A percentile compares a stretch with the other conserved stretches of the same genome.
These are phyloP conservation scores for Atethmia centrago DNA, from an alignment of 2,888 invertebrate genomes.

Conservation along the genomic window DNA sequence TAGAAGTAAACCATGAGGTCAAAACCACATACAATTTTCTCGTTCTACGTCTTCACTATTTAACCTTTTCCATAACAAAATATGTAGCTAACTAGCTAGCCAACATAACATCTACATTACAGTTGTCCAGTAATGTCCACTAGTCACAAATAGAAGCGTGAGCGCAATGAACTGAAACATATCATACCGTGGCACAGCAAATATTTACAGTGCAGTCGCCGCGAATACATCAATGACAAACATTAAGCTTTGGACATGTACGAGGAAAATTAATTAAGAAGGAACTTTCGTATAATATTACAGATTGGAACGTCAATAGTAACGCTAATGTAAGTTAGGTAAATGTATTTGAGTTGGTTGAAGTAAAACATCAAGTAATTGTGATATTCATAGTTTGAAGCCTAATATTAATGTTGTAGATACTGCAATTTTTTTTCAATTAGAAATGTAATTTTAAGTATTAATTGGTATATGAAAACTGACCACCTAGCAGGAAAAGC, in stretches of 20 bases:
- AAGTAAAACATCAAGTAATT: conserved; percentile 8
- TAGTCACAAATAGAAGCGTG: conserved; percentile 82
- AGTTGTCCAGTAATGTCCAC: conserved; percentile 73
- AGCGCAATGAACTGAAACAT: conserved; percentile 83
- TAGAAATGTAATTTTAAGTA: not conserved
- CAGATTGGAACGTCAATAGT: conserved; percentile 34
- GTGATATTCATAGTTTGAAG: not conserved
- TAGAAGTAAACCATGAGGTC: not conserved
- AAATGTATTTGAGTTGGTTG: not conserved
- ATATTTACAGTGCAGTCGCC: conserved; percentile 81
- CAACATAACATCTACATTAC: conserved; percentile 65
- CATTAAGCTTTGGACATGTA: conserved; percentile 60
- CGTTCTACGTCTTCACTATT: conserved; percentile 23
- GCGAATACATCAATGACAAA: conserved; percentile 82
- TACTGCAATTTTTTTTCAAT: not conserved
- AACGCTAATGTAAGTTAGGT: conserved; percentile 4
- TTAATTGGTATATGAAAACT: conserved; percentile 2
- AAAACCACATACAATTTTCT: conserved; percentile 7
- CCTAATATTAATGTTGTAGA: not conserved
- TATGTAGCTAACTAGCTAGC: conserved; percentile 69
- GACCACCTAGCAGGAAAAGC: not conserved
- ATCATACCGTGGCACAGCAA: conserved; percentile 76
- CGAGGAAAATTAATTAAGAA: conserved; percentile 49
- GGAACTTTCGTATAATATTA: conserved; percentile 27
- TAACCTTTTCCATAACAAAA: conserved; percentile 54